Evolutionary conservation across 2,113 vertebrate genomes (phyloP).

Genomic region (Ailurus styani): DNA sequence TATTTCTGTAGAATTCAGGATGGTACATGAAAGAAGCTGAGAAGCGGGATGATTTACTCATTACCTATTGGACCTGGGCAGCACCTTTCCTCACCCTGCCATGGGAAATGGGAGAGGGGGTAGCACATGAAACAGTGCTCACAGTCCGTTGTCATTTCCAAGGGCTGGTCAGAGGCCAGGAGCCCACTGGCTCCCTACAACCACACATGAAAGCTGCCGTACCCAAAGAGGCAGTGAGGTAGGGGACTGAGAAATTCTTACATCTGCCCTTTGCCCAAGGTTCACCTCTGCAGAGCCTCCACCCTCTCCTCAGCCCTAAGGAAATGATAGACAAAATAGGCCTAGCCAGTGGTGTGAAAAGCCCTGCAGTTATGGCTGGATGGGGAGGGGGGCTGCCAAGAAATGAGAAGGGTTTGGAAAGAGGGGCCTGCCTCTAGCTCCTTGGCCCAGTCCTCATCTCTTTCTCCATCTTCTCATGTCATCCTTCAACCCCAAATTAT

Average conservation of each 20-base stretch:
- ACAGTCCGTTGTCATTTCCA: not conserved
- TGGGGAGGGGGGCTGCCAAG: not conserved
- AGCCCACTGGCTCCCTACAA: not conserved
- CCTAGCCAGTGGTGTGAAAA: not conserved
- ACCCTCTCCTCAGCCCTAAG: not conserved
- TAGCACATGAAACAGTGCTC: not conserved
- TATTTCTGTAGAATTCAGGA: not conserved
- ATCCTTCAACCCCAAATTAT: not conserved
- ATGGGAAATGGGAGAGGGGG: not conserved
- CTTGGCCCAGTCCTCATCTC: not conserved
- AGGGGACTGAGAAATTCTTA: not conserved
- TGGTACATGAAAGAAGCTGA: not conserved
- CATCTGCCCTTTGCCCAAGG: not conserved
- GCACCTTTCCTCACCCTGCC: not conserved
- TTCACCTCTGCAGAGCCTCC: not conserved
- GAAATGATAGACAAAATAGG: not conserved
- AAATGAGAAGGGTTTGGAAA: not conserved
- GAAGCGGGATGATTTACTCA: not conserved
- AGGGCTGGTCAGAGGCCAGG: not conserved
- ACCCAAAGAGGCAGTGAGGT: not conserved
- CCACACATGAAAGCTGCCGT: not conserved
- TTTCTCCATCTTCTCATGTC: not conserved
- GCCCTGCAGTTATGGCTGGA: not conserved
- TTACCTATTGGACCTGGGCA: not conserved
- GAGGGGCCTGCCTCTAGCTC: not conserved